Base-by-base conservation (phyloP, 2,888 invertebrate genomes). In the Cataglyphis rosenhaueri region DNA sequence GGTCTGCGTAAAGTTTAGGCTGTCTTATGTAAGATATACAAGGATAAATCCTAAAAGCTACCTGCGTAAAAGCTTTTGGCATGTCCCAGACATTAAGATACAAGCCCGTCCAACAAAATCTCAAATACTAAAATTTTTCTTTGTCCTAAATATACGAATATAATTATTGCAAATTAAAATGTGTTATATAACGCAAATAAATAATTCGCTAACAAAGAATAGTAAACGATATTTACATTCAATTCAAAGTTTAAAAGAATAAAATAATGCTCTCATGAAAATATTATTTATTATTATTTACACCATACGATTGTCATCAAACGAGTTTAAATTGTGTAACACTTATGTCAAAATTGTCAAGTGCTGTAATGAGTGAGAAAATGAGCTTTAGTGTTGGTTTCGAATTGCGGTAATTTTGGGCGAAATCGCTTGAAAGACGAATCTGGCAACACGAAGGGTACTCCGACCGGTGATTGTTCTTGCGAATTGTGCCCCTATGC, bases 401-500 rank as follows among this genome's bases (percentile, higher is more conserved):
- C 4, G 41, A 64, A 76, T 76, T 70, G 41, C 48, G 29, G 52
- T 70, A 83, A 73, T 70, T 82, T 70, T 70, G 35, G 48, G 38
- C 48, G 62, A 82, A 82, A 61, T 71, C 59, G 35, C 41, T 62
- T 44, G 65, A 76, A 38, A 61, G 68, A 55, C 70, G 57, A 81
- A 76, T 71, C 61, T 75, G 4, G 73, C 48, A 84, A 83, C 78
- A 74, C 81, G 82, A 82, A 71, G 71, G 70, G 61, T 48, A 70
- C 57, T 65, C 68, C 59, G 32, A 70, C 71, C 15, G 38, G 65
- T 61, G 82, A 62, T 66, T 41, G 71, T 88, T 84, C 84, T 79
- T 81, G 85, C 84, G 82, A 88, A 86, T 84, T 82, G 85, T 85
- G 68, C 84, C 78, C 85, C 84, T 88, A 83, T 57, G 75, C 85